Base-by-base conservation (phyloP, 2,888 invertebrate genomes). In the Auanema freiburgensis region DNA sequence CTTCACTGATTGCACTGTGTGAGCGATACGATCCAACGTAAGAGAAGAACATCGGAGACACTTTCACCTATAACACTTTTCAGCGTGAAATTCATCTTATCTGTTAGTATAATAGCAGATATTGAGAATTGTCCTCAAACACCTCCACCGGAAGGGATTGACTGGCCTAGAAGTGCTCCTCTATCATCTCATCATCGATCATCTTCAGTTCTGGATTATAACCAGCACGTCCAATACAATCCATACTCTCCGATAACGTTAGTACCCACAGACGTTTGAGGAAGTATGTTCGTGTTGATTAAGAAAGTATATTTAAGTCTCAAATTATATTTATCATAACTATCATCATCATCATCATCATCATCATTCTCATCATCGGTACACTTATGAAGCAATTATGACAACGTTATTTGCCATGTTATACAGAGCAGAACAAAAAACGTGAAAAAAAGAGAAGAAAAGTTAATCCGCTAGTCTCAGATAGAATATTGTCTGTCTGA, bases 51-150 rank as follows among this genome's bases (percentile, higher is more conserved):
- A 12, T 12, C 43, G 11, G 43, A 43, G 14, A 16, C 46, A 46
- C 4, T 24, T 25, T 16, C 11, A 23, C 21, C 16, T 12, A 21
- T 8, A 33, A 10, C 16, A 12, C 5, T 52, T 74, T 80, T 43
- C 71, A 92, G 93, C 77, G 90, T 90, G 43, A 90, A 92, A 84
- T 90, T 94, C 81, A 91, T 96, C 66, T 88, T 96, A 63, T 77
- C 77, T 23, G 83, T 83, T n/a, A 74, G 72, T 40, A 81, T 83
- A 64, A 81, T 85, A 77, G 78, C 84, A 55, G 84, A 84, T 59
- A 81, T 84, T 60, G 84, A 83, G 62, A 78, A 81, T 59, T 79
- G 83, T 41, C 83, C 83, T 8, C 77, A 80, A 53, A 84, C 83
- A 3, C 83, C 83, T 21, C 78, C 78, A 10, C 79, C 83, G 57